Base-by-base conservation (phyloP, 2,888 invertebrate species). In the Agrotis clavis region DNA sequence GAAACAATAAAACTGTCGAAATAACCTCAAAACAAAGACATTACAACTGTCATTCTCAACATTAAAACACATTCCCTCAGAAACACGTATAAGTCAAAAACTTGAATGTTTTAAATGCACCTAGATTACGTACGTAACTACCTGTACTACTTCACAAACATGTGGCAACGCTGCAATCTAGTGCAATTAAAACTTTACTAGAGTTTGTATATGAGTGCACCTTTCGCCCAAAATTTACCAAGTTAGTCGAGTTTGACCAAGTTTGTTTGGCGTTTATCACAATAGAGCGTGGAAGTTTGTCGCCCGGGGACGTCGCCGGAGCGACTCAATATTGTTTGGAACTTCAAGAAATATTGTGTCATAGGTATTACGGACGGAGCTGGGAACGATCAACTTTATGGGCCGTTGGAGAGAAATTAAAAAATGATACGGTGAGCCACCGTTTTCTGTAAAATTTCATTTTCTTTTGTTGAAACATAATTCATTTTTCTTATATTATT, bases 201-300 rank as follows among this genome's bases (percentile, higher is more conserved):
- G 77, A 91, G 88, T 94, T 92, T 93, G 94, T 95, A 92, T 94
- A 94, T 90, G 92, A 93, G 91, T 92, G 93, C 95, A 94, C 93
- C 94, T 94, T 94, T 94, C 90, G 88, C 84, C 92, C 90, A 86
- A 93, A 93, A 92, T 92, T 91, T 86, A 88, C 87, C 82, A 90
- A 92, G 88, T 93, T 90, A 81, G 75, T 83, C 86, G 85, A 91
- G 89, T 92, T 91, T 87, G 70, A 71, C 78, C 81, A 82, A 79
- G 83, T 85, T 77, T 77, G 89, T 87, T 89, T 87, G 87, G 87
- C 89, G 88, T 90, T 89, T 90, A 90, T 91, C 91, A 93, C 92
- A 93, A 94, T 93, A 88, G 89, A 90, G 84, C 88, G 80, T 50
- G 77, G 77, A 93, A 92, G 88, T 93, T 92, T 74, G 85, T 83